Evolutionary conservation across 2,113 vertebrate genomes (phyloP).

Genomic region (Lasiurus cinereus): DNA sequence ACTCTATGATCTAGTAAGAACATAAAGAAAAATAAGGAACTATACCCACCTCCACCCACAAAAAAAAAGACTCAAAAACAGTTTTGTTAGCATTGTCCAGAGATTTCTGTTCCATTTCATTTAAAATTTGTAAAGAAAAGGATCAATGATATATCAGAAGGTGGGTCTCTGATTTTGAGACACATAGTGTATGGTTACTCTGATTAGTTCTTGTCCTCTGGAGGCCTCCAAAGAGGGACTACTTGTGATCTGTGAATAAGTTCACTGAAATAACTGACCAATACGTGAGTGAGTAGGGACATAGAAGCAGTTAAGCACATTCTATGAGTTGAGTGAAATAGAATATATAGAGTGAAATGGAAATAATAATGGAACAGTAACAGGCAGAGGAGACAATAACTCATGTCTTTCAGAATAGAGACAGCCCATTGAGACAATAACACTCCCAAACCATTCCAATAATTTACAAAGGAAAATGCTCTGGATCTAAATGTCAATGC

Average conservation of each 20-base stretch:
- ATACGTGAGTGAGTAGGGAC: background rate
- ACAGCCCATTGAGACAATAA: accelerated
- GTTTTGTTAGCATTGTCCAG: background rate
- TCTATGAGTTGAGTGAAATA: background rate
- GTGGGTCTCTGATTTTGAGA: slow-evolving; percentile 30
- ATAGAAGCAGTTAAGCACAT: background rate
- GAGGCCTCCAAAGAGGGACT: background rate
- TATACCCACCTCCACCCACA: too few relatives aligned
- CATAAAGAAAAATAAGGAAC: background rate
- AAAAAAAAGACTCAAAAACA: slow-evolving; percentile 40
- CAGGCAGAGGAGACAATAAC: background rate
- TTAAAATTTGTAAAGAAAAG: slow-evolving; percentile 37
- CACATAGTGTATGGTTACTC: background rate
- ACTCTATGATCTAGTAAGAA: background rate
- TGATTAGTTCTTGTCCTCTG: background rate
- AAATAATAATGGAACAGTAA: background rate
- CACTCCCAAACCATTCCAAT: background rate
- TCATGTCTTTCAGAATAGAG: background rate
- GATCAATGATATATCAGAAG: slow-evolving; percentile 23
- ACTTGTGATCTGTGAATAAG: background rate
- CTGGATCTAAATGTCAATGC: background rate
- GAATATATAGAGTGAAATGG: background rate
- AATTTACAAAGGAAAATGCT: background rate
- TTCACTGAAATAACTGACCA: background rate
- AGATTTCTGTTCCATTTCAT: slow-evolving; percentile 42